Evolutionary conservation across 2,888 invertebrate genomes (phyloP), one percentile per base, ranked within the genome.

Genomic region (Pheosia tremula): DNA sequence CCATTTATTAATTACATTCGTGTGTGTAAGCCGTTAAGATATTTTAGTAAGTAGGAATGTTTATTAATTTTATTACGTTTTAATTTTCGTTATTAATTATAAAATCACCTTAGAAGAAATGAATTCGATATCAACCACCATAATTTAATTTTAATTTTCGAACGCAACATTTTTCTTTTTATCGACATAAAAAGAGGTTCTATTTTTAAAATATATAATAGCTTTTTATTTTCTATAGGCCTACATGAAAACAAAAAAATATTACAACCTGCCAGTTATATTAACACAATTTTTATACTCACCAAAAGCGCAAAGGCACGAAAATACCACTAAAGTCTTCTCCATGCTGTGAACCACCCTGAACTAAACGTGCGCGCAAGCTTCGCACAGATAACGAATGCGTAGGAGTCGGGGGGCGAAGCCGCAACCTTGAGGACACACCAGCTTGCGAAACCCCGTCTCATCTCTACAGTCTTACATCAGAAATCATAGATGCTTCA

Each of bases 261-360:
- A 13, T 13, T 52, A 3, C n/a, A 55, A 3, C 41, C 39, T 9
- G 56, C 41, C 39, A 56, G 56, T 56, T 9, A 56, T 3, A 41
- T 41, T 41, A 41, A 56, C 4, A 54, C 38, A 38, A 5, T 6
- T 39, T 39, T 50, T 49, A 59, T 67, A 87, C 93, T 91, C 59
- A 93, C 93, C 91, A 61, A 87, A 74, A 65, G 88, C 90, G 82
- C 83, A 86, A 37, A 86, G 75, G 83, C 90, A 89, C 79, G 87
- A 81, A 67, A 91, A 72, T 72, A 91, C 79, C 68, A 89, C 78
- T 68, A 89, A 79, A 80, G 82, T 80, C 83, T 83, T 88, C 80
- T 81, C 84, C 89, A 90, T 91, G 71, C 80, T 80, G 77, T 73
- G 65, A 72, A 69, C 73, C 79, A 74, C 76, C 77, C 75, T 72